Conservation (phyloP, 2,113 vertebrate species). For the Protobothrops flavoviridis region DNA sequence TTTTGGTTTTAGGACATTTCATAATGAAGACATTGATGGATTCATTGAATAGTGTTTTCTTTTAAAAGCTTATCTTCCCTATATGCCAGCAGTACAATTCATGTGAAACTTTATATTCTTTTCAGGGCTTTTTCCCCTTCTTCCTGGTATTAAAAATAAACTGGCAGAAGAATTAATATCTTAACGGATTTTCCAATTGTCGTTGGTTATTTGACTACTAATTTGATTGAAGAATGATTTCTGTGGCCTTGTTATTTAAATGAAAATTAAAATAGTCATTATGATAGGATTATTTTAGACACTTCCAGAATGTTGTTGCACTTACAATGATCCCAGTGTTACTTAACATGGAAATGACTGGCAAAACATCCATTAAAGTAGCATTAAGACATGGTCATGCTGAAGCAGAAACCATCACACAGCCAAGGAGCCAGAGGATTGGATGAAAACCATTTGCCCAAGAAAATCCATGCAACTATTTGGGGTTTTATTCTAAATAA, state of each 20-base stretch:
- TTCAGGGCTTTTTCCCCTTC: conserved; percentile 67
- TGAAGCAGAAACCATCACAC: neutral
- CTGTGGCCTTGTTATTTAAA: conserved; percentile 62
- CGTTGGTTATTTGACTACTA: conserved; percentile 90
- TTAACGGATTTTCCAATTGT: conserved; percentile 78
- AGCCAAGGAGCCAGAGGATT: neutral
- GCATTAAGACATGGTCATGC: neutral
- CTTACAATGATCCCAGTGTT: conserved; percentile 43
- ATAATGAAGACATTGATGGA: neutral
- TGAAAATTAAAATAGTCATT: conserved; percentile 39
- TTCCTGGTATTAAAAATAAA: conserved; percentile 61
- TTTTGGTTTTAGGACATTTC: neutral
- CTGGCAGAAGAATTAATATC: conserved; percentile 64
- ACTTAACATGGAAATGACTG: neutral
- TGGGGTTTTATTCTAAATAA: neutral
- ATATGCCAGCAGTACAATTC: conserved; percentile 74
- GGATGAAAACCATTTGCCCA: conserved; percentile 5
- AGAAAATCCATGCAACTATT: conserved; percentile 18
- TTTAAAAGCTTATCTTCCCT: conserved; percentile 82
- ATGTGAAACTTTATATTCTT: conserved; percentile 79
- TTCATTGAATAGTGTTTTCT: conserved; percentile 22
- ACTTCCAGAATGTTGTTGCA: conserved; percentile 43
- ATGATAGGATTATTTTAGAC: conserved; percentile 44
- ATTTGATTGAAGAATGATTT: conserved; percentile 81
- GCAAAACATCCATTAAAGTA: conserved; percentile 24